These are phyloP conservation scores for Myotis lucifugus DNA, from an alignment of 2,113 vertebrate genomes.

Conservation along the genomic window DNA sequence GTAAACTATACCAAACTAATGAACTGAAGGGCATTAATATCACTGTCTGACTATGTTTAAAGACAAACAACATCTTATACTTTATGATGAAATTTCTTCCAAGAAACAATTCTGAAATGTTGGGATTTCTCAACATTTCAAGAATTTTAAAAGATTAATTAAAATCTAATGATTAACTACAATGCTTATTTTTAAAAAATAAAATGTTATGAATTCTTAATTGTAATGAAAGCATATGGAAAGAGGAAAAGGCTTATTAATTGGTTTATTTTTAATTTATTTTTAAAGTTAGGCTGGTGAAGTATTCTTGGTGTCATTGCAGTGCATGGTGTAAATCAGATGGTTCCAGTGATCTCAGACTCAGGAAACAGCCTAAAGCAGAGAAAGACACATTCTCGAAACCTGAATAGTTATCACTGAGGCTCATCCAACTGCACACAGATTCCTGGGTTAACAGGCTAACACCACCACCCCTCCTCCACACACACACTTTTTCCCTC, in stretches of 20 bases:
- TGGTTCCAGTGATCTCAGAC: neutral
- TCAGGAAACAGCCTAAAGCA: neutral
- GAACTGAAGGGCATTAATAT: neutral
- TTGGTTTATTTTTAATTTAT: neutral
- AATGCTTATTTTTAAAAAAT: neutral
- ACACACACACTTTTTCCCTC: neutral
- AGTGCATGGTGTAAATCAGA: fast-evolving
- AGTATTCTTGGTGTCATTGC: fast-evolving
- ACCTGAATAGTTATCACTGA: neutral
- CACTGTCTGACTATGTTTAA: constrained; percentile 31
- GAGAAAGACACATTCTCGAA: neutral
- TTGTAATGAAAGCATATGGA: neutral
- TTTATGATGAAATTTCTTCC: neutral
- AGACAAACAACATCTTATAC: neutral
- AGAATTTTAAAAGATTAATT: neutral
- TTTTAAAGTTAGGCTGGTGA: neutral
- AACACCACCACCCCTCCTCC: neutral
- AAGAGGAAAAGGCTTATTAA: neutral
- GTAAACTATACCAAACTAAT: neutral
- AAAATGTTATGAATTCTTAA: neutral
- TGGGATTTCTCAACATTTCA: neutral
- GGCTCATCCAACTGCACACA: neutral
- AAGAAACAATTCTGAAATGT: constrained; percentile 20
- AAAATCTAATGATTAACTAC: neutral
- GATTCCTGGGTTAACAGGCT: neutral